Evolutionary conservation across 2,797 vertebrate species (phyloP), one percentile per base, ranked within the genome.

Genomic region (Orestias chungarensis): DNA sequence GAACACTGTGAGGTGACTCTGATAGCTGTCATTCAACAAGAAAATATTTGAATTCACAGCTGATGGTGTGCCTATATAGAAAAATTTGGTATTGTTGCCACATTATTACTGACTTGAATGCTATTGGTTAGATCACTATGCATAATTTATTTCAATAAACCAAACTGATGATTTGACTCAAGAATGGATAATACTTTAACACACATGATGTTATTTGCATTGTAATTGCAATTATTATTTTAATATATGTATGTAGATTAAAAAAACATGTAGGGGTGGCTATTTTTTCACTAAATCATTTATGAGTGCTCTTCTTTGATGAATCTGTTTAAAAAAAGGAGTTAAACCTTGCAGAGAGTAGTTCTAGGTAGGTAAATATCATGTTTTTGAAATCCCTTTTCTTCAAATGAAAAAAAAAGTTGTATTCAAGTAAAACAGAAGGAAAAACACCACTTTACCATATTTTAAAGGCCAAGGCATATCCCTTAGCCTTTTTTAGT

Each of bases 11-110:
- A 23, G 23, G 43, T 15, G 42, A 33, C 25, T 61, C 68, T 71
- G 69, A 62, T 47, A 38, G 31, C 44, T 71, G 55, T 44, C 71
- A 73, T 40, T 71, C 31, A 71, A 71, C 49, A 25, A 71, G 31
- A 62, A 49, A 27, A 68, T 27, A 69, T 44, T 20, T 69, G 17
- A 20, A 57, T 35, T 68, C 18, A 12, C 6, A 25, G 46, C 27
- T 33, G 10, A 43, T 9, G 5, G 23, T 20, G 15, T 44, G 29
- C 3, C 43, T 33, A 10, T 42, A 47, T 35, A 2, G 14, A 20
- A 49, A 49, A 49, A 35, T 35, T 25, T 14, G 43, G 20, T 25
- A 20, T 42, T 62, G 33, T 49, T 54, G 59, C 29, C 50, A 49
- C 38, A 25, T 33, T 27, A 55, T 10, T 47, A 29, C 14, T 31